Evolutionary conservation across 2,113 vertebrate species (phyloP).

Genomic region (Nicator chloris): DNA sequence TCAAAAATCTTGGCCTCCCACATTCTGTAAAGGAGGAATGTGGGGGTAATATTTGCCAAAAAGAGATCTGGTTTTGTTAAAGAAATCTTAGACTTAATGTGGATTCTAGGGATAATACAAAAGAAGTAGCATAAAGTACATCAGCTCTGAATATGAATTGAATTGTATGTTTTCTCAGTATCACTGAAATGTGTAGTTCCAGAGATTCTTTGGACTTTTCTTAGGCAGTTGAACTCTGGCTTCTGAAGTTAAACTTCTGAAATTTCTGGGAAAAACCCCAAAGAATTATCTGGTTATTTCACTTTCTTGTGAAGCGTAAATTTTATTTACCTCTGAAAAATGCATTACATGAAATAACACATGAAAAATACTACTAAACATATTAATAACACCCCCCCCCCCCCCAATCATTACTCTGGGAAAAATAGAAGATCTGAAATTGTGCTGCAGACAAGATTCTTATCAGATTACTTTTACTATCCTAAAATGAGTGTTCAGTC

Average conservation of each 20-base stretch:
- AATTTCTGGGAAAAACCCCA: not conserved
- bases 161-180: not conserved
- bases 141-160: not conserved
- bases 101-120: not conserved
- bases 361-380: not conserved
- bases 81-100: not conserved
- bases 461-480: not conserved
- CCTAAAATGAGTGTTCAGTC: not conserved
- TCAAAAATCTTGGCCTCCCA: not conserved
- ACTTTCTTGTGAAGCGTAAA: not conserved
- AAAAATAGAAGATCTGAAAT: not conserved
- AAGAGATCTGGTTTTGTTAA: constrained; percentile 33
- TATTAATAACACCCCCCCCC: too few relatives aligned
- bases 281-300: not conserved
- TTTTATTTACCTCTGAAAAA: not conserved
- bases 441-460: not conserved
- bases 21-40: not conserved
- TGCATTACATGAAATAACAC: not conserved
- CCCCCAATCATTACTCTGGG: not conserved
- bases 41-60: not conserved
- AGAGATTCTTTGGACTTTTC: not conserved
- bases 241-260: not conserved
- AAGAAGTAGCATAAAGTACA: not conserved
- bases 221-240: not conserved
- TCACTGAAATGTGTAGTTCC: not conserved